phyloP scores from a whole-genome alignment of 2,888 invertebrate genomes.

The Sialis lutaria region DNA sequence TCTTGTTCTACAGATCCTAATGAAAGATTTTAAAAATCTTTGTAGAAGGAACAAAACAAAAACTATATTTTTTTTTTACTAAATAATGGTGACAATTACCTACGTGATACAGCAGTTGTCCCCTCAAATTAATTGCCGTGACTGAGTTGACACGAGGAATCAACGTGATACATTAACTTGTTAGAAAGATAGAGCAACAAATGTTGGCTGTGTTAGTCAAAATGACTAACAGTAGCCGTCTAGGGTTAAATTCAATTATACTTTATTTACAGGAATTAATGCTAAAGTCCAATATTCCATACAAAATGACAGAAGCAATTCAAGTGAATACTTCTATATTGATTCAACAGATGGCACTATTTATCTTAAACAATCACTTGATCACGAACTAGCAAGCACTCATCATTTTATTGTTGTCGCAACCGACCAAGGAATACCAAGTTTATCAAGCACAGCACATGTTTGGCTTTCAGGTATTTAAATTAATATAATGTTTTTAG shows the following conservation, averaged over 20 bases:
- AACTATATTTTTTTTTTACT: no score
- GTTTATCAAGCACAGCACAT: slow-evolving; percentile 62
- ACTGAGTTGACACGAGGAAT: no score
- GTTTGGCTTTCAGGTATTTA: slow-evolving; percentile 55
- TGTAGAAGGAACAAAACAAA: no score
- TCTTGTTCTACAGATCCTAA: no score
- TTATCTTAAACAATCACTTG: slow-evolving; percentile 59
- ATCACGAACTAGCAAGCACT: slow-evolving; percentile 54
- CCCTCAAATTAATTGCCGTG: no score
- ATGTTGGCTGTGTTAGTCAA: no score
- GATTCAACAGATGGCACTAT: slow-evolving; percentile 61
- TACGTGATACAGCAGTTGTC: no score
- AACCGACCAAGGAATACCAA: slow-evolving; percentile 68
- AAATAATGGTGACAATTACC: no score
- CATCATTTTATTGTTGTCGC: slow-evolving; percentile 71
- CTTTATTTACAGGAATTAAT: slow-evolving; percentile 32
- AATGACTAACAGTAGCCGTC: no score
- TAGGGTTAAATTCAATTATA: not conserved
- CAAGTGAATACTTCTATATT: slow-evolving; percentile 55
- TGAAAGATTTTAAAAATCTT: no score
- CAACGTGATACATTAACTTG: no score
- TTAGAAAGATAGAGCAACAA: no score
- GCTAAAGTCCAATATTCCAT: slow-evolving; percentile 53
- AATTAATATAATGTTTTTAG: not conserved
- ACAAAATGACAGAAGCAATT: slow-evolving; percentile 39